Evolutionary conservation across 2,888 invertebrate genomes (phyloP).

Genomic region (Hypomecis atomaria): DNA sequence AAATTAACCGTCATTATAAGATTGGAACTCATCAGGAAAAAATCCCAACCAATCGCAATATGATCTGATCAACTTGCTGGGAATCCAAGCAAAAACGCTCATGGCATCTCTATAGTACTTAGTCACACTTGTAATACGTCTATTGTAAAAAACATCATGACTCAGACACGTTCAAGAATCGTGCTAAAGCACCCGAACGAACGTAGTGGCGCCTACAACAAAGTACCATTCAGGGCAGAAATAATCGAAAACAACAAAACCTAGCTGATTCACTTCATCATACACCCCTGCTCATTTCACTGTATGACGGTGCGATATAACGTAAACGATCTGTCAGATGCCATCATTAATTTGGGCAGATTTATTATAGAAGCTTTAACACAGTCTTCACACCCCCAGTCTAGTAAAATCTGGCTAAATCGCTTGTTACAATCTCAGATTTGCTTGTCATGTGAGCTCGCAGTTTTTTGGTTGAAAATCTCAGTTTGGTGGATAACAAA

Average conservation of each 20-base stretch:
- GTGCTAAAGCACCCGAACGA: not conserved
- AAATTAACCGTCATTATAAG: no score
- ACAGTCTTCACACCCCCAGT: conserved; percentile 37
- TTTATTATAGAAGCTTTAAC: conserved; percentile 73
- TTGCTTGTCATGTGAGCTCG: conserved; percentile 28
- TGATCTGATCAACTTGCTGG: no score
- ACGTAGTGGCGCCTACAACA: not conserved
- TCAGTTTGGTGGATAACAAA: not conserved
- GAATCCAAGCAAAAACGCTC: no score
- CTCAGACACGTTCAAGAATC: no score
- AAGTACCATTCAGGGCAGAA: conserved; percentile 6
- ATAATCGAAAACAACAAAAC: conserved; percentile 44
- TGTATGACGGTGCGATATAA: conserved; percentile 73
- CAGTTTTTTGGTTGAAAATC: conserved; percentile 11
- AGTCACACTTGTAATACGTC: no score
- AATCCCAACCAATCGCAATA: no score
- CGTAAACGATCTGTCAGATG: conserved; percentile 79
- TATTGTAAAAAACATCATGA: no score
- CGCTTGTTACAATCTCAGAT: conserved; percentile 23
- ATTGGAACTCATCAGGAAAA: no score
- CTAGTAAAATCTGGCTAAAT: conserved; percentile 30
- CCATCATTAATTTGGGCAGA: conserved; percentile 78
- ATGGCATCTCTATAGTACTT: no score
- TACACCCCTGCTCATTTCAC: conserved; percentile 63
- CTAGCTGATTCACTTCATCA: conserved; percentile 51